These are phyloP conservation scores for Megaustenia siamemsis DNA, from an alignment of 2,888 invertebrate genomes.

Conservation along the genomic window DNA sequence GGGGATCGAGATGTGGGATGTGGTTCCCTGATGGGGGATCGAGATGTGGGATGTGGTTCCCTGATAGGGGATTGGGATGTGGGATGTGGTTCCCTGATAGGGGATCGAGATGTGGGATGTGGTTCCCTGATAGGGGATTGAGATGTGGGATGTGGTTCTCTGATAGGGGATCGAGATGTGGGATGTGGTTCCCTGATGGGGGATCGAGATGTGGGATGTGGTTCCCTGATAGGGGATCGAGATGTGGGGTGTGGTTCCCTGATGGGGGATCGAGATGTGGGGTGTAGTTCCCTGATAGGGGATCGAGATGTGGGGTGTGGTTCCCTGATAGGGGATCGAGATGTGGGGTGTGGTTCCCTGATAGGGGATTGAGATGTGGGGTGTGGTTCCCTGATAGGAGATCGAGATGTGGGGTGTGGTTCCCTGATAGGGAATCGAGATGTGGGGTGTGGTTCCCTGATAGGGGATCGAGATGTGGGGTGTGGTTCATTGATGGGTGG, in stretches of 20 bases:
- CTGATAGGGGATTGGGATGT: background rate
- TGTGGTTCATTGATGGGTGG: background rate
- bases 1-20: too few species aligned
- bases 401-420: background rate
- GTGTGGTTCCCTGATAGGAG: background rate
- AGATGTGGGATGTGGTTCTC: too few species aligned
- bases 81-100: too few species aligned
- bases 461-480: constrained; percentile 1
- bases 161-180: too few species aligned
- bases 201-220: background rate
- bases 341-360: background rate
- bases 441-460: too few species aligned
- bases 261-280: background rate
- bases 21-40: background rate
- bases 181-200: background rate
- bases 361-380: background rate
- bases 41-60: background rate
- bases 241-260: background rate
- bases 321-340: background rate
- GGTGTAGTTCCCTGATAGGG: too few species aligned
- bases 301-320: background rate
- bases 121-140: background rate
- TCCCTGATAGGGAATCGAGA: too few species aligned
- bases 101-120: too few species aligned
- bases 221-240: too few species aligned